Base-by-base conservation (phyloP, 2,888 invertebrate species). In the Nomada goodeniana region DNA sequence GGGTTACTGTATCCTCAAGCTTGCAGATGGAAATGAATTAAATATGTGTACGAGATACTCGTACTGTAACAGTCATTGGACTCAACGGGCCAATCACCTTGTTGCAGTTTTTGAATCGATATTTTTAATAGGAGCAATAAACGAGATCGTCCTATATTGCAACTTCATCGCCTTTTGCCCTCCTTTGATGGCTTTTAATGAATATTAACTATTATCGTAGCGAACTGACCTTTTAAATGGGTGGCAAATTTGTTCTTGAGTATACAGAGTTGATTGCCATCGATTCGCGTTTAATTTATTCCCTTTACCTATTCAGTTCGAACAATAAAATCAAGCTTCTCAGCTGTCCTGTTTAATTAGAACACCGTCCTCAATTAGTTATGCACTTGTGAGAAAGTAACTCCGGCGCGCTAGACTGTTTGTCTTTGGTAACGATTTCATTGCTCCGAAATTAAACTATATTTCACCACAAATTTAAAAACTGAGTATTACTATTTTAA, bases 171-270 rank as follows among this genome's bases (percentile, higher is more conserved):
- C 36, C 26, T 9, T 72, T 15, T 9, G 44, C 20, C 18, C 36
- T 59, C 23, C 23, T 47, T 59, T 59, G 26, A 15, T 36, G 20
- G n/a, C 23, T 47, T 20, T n/a, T 11, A 42, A 64, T 42, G 65
- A 72, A 77, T 77, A 72, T 65, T 72, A 53, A 64, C 50, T 26
- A 52, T 72, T 59, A 53, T 65, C 13, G 18, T 42, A 42, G 47
- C 50, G 15, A 57, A n/a, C 26, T 42, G 47, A 57, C 9, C 23
- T 57, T 44, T 20, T 10, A 57, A 65, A 73, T 64, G 15, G 18
- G 47, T 47, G 50, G 55, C 57, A 64, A 76, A 70, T 76, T 53
- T 42, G 23, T 57, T n/a, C 59, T 59, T 42, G 23, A 44, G 23
- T 76, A 63, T 59, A 57, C 57, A 20, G 15, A 26, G 50, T 42